Evolutionary conservation across 2,113 vertebrate species (phyloP).

Genomic region (Gavia stellata): DNA sequence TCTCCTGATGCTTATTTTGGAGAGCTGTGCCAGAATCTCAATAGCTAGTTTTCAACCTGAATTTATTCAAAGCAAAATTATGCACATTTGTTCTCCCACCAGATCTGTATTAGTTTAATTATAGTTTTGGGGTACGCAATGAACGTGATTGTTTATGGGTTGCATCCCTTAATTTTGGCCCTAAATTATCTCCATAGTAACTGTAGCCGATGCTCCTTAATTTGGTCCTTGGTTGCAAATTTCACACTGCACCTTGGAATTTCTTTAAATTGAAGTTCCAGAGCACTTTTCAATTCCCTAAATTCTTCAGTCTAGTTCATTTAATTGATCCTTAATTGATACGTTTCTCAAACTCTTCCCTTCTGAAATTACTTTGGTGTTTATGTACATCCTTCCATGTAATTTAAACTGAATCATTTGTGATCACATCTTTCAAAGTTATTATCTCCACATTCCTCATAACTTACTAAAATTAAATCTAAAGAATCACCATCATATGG

Average conservation of each 20-base stretch:
- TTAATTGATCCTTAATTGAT: not conserved
- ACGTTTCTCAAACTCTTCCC: not conserved
- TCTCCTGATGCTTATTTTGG: not conserved
- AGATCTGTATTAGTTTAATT: not conserved
- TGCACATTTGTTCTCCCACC: not conserved
- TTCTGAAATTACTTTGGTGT: not conserved
- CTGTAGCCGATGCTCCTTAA: not conserved
- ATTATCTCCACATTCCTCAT: not conserved
- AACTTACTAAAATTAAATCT: not conserved
- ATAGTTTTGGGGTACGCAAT: not conserved
- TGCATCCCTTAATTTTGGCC: not conserved
- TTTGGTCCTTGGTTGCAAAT: not conserved
- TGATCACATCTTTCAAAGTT: not conserved
- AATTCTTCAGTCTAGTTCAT: not conserved
- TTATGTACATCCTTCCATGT: not conserved
- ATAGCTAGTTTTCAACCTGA: not conserved
- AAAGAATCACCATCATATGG: not conserved
- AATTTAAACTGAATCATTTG: not conserved
- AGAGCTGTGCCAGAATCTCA: not conserved
- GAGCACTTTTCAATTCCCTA: not conserved
- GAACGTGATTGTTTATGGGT: not conserved
- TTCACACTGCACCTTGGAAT: not conserved
- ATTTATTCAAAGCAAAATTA: not conserved
- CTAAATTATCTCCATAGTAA: not conserved
- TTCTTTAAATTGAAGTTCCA: not conserved